Percentiles rank a stretch among this genome's conserved stretches.
Evolutionary conservation across 2,797 vertebrate genomes (phyloP).

Genomic region (Lophotriccus pileatus): DNA sequence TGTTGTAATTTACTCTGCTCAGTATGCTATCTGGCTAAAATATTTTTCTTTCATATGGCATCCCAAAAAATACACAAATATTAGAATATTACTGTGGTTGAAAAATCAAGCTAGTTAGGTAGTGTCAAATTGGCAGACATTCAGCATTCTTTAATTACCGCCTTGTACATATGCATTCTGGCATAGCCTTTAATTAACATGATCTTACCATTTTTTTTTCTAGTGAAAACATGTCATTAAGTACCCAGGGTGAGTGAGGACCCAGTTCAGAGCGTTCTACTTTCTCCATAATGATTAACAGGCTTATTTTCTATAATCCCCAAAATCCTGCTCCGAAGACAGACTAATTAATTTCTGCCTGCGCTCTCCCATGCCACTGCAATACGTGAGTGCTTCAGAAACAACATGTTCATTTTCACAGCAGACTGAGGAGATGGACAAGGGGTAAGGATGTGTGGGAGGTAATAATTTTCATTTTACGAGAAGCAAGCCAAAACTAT

Average conservation of each 20-base stretch:
- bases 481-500: neutral
- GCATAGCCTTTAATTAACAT: conserved; percentile 33
- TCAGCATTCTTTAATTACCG: conserved; percentile 27
- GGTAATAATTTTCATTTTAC: neutral
- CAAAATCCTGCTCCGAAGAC: neutral
- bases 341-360: conserved; percentile 45
- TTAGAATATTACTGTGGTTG: neutral
- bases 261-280: neutral
- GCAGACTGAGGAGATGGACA: neutral
- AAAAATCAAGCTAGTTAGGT: conserved; percentile 49
- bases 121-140: conserved; percentile 18
- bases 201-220: neutral
- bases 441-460: neutral
- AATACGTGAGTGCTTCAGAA: neutral
- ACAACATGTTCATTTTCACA: neutral
- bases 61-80: conserved; percentile 14
- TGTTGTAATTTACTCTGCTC: neutral
- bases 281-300: conserved; percentile 23
- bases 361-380: neutral
- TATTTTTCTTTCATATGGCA: neutral
- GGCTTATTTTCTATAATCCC: conserved; percentile 39
- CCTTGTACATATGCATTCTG: conserved; percentile 25
- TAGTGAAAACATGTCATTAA: conserved; percentile 44
- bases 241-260: neutral
- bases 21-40: neutral